phyloP scores from a whole-genome alignment of 2,797 vertebrate species.

The Siniperca obscura region DNA sequence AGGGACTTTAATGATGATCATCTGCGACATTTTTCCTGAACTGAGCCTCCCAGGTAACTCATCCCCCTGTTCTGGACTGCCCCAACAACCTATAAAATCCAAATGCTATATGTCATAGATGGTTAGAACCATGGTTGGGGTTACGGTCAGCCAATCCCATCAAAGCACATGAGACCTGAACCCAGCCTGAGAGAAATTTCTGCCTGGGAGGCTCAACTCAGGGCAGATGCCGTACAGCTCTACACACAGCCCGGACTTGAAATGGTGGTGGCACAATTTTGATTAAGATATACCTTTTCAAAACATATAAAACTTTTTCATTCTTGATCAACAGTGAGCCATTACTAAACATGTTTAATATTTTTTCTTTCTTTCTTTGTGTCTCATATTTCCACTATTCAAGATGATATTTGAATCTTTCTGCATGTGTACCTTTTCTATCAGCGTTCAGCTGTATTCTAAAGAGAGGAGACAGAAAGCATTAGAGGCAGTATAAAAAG shows the following conservation, averaged over 20 bases:
- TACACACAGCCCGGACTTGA: neutral
- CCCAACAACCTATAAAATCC: constrained; percentile 7
- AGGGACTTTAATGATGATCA: neutral
- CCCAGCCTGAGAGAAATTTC: constrained; percentile 8
- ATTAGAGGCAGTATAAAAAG: neutral
- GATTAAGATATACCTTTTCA: neutral
- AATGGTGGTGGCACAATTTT: neutral
- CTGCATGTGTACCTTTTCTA: neutral
- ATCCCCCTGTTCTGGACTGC: neutral
- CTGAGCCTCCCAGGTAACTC: neutral
- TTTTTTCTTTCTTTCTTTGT: neutral
- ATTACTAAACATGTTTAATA: neutral
- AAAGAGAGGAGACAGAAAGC: neutral
- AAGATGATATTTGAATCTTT: neutral
- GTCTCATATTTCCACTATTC: neutral
- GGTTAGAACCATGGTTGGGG: neutral
- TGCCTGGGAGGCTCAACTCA: neutral
- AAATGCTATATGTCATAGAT: constrained; percentile 17
- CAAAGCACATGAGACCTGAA: constrained; percentile 30
- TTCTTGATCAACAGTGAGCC: neutral
- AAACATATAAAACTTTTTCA: neutral
- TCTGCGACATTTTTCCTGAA: constrained; percentile 10
- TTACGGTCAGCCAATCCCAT: constrained; percentile 26
- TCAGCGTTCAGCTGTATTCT: constrained; percentile 22
- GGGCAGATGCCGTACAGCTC: neutral